Evolutionary conservation across 2,888 invertebrate species (phyloP), one percentile per base, ranked within the genome.

Genomic region (Acleris literana): DNA sequence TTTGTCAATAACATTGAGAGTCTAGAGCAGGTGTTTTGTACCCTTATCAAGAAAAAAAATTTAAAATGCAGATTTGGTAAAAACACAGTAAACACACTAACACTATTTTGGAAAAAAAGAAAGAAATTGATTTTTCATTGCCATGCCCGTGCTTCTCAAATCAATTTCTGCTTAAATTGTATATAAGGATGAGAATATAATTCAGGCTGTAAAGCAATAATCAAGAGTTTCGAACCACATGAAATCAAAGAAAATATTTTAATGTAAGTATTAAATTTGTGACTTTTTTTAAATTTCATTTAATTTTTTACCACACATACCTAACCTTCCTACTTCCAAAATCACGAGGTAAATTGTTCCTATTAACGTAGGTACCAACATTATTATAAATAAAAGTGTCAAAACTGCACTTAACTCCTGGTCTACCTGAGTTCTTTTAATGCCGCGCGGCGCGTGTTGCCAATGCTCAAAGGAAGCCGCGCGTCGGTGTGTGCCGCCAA

Each of bases 61-160:
- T 33, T 64, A 52, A 49, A 61, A 25, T n/a, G 52, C 17, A 64
- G 57, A 49, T 55, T 67, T 39, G 64, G 59, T 29, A 39, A 18
- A n/a, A n/a, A n/a, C n/a, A n/a, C n/a, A n/a, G n/a, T n/a, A n/a
- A n/a, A n/a, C n/a, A n/a, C n/a, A n/a, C n/a, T n/a, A n/a, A n/a
- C 1, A 56, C 20, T n/a, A 46, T 69, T 55, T 59, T 53, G 25
- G 52, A 64, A 17, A 25, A 64, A 62, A 68, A 64, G 1, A 33
- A 55, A 46, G n/a, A 54, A n/a, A 16, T 62, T 13, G 16, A 49
- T 11, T 57, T 61, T 29, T 13, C 18, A 22, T n/a, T 17, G 20
- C 66, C 55, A 1, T 69, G 69, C 17, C 51, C 66, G 29, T 67
- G 66, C 49, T 69, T 64, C 44, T 64, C 64, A 17, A 61, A 1